Evolutionary conservation across 2,113 vertebrate species (phyloP).

Genomic region (Piprites chloris): DNA sequence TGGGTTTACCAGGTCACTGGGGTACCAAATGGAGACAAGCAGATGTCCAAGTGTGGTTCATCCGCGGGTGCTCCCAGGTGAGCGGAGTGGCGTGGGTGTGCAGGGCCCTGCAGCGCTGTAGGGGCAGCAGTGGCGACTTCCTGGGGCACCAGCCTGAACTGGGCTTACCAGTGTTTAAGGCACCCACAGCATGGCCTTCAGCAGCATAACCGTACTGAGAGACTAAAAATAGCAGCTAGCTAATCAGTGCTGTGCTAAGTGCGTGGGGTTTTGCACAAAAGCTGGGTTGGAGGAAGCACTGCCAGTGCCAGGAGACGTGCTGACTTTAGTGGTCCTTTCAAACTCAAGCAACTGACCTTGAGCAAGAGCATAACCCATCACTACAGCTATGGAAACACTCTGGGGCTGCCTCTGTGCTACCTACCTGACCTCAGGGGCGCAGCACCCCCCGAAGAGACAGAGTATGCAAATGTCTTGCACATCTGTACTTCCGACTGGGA

Average conservation of each 20-base stretch:
- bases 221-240: background rate
- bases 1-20: fast-evolving
- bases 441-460: background rate
- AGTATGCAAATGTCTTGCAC: fast-evolving
- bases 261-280: fast-evolving
- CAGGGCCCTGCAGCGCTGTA: background rate
- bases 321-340: fast-evolving
- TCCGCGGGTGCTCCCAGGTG: fast-evolving
- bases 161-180: background rate
- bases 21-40: background rate
- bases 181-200: fast-evolving
- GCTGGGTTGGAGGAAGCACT: background rate
- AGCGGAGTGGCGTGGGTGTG: background rate
- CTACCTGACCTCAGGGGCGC: fast-evolving
- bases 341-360: background rate
- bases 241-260: background rate
- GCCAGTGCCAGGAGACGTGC: fast-evolving
- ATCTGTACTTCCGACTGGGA: background rate
- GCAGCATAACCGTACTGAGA: fast-evolving
- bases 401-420: background rate
- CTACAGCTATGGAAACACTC: background rate
- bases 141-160: background rate
- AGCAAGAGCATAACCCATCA: background rate
- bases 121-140: background rate
- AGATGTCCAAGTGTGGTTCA: fast-evolving